phyloP scores from a whole-genome alignment of 2,888 invertebrate genomes.

The Drosophila austrosaltans region DNA sequence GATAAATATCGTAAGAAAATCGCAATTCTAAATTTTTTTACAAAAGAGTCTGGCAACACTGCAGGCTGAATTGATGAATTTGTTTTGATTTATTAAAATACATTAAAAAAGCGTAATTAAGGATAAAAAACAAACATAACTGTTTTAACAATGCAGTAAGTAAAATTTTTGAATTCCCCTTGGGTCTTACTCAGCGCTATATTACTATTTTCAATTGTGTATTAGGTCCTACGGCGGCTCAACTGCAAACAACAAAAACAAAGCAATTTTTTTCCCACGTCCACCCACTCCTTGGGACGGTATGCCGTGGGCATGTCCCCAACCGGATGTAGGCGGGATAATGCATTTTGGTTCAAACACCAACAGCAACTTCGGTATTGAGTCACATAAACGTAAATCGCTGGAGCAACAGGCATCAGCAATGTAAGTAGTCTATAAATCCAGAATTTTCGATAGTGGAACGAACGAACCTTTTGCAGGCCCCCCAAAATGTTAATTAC shows the following conservation, averaged over 20 bases:
- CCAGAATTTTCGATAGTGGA: not conserved
- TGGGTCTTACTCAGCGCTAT: not conserved
- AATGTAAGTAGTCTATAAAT: slow-evolving; percentile 84
- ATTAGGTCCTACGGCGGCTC: slow-evolving; percentile 54
- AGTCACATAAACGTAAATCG: slow-evolving; percentile 80
- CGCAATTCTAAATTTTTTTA: not conserved
- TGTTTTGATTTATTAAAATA: not conserved
- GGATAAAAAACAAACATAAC: not conserved
- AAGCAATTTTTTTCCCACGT: slow-evolving; percentile 19
- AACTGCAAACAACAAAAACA: slow-evolving; percentile 13
- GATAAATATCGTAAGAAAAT: not conserved
- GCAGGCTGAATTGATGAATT: not conserved
- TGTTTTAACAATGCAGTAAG: not conserved
- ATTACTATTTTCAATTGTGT: not conserved
- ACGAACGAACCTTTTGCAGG: slow-evolving; percentile 77
- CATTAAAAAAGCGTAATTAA: not conserved
- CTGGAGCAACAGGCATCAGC: slow-evolving; percentile 78
- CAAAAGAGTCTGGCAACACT: not conserved
- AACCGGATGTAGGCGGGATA: slow-evolving; percentile 62
- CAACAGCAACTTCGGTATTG: slow-evolving; percentile 45
- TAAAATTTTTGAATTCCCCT: not conserved
- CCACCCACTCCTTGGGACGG: slow-evolving; percentile 24
- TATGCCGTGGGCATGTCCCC: slow-evolving; percentile 10
- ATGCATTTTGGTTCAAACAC: slow-evolving; percentile 72
- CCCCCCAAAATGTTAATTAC: slow-evolving; percentile 90